These are phyloP conservation scores for Cyanoderma ruficeps DNA, from an alignment of 2,113 vertebrate species.

Conservation along the genomic window DNA sequence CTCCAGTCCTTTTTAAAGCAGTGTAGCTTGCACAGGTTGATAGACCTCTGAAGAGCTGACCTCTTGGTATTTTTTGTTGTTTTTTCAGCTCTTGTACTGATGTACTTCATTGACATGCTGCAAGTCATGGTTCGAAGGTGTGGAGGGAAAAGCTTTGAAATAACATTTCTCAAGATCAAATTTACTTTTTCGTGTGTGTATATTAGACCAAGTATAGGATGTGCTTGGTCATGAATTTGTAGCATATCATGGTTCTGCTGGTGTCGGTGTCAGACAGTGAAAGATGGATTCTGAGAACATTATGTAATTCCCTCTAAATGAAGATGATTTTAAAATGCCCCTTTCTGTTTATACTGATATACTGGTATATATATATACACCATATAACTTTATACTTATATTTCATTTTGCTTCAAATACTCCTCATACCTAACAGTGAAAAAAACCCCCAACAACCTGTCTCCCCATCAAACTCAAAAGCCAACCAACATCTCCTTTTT, in stretches of 20 bases:
- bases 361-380: too few relatives aligned
- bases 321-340: background rate
- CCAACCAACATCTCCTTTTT: background rate
- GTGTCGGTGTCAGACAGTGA: background rate
- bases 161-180: background rate
- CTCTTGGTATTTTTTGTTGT: background rate
- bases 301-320: background rate
- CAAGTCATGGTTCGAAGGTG: background rate
- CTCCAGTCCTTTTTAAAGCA: background rate
- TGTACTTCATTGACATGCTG: background rate
- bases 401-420: background rate
- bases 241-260: background rate
- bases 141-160: background rate
- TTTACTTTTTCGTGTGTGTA: fast-evolving
- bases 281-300: background rate
- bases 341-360: background rate
- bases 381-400: background rate
- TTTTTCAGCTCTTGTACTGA: background rate
- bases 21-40: background rate
- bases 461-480: background rate
- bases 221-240: background rate
- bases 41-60: background rate
- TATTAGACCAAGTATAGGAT: background rate
- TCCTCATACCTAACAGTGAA: background rate
- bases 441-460: background rate